Percentiles rank a stretch among this genome's conserved stretches.
phyloP scores from a whole-genome alignment of 2,113 vertebrate genomes.

The Fregata magnificens region DNA sequence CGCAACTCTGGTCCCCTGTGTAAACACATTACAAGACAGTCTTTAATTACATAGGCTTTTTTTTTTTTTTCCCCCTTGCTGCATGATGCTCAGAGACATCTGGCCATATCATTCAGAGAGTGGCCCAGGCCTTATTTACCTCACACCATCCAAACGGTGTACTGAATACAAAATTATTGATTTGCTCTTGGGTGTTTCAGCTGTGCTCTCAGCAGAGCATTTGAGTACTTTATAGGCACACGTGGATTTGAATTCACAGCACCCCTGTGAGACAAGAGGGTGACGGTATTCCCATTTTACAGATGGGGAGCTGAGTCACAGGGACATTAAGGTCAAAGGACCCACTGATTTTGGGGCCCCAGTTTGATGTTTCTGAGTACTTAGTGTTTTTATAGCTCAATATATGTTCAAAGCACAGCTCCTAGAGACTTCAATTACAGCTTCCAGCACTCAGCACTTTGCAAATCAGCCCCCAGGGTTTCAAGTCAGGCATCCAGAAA shows the following conservation, averaged over 20 bases:
- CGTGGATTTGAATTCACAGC: not conserved
- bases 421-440: slow-evolving; percentile 62
- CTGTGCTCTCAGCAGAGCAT: not conserved
- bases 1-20: not conserved
- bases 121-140: slow-evolving; percentile 23
- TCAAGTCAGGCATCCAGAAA: slow-evolving; percentile 69
- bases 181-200: not conserved
- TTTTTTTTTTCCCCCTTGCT: not conserved
- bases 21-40: slow-evolving; percentile 39
- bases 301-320: slow-evolving; percentile 30
- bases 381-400: slow-evolving; percentile 53
- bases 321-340: slow-evolving; percentile 53
- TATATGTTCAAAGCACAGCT: slow-evolving; percentile 53
- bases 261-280: not conserved
- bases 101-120: not conserved
- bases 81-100: slow-evolving; percentile 14
- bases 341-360: slow-evolving; percentile 3
- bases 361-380: slow-evolving; percentile 25
- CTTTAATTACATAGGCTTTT: slow-evolving; percentile 32
- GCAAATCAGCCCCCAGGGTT: slow-evolving; percentile 63
- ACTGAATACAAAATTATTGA: slow-evolving; percentile 29
- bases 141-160: not conserved
- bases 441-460: slow-evolving; percentile 63
- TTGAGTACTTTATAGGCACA: not conserved
- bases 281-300: slow-evolving; percentile 10